A percentile compares a stretch with the other conserved stretches of the same genome.
Conservation (phyloP, 2,797 vertebrate species). For the Remorina albescens region DNA sequence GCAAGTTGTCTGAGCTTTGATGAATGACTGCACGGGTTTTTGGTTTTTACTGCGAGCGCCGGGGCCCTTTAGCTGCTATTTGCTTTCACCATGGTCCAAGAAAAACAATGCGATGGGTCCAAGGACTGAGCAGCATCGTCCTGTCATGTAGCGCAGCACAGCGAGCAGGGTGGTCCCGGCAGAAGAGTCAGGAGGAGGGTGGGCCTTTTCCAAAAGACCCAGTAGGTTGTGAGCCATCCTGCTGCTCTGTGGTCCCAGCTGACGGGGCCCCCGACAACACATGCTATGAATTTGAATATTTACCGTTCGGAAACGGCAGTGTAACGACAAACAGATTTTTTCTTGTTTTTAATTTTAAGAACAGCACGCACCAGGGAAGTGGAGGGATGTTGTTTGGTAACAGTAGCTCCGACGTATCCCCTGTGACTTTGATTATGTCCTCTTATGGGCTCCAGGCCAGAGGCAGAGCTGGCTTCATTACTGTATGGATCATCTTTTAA, state of each 20-base stretch:
- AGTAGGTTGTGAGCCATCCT: slow-evolving; percentile 55
- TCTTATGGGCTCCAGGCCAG: slow-evolving; percentile 78
- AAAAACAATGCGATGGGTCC: slow-evolving; percentile 95
- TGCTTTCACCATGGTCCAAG: slow-evolving; percentile 97
- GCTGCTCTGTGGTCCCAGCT: slow-evolving; percentile 66
- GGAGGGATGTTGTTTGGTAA: slow-evolving; percentile 48
- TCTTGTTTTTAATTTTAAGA: slow-evolving; percentile 31
- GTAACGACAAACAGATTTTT: slow-evolving; percentile 62
- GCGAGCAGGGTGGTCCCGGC: slow-evolving; percentile 93
- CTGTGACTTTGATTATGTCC: slow-evolving; percentile 80
- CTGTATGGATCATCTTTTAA: slow-evolving; percentile 89
- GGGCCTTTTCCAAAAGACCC: slow-evolving; percentile 67
- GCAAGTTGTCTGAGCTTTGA: slow-evolving; percentile 93
- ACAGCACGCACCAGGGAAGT: slow-evolving; percentile 12
- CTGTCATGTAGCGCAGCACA: slow-evolving; percentile 88
- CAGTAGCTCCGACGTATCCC: slow-evolving; percentile 59
- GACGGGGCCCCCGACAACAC: slow-evolving; percentile 52
- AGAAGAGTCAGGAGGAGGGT: slow-evolving; percentile 69
- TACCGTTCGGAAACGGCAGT: slow-evolving; percentile 33
- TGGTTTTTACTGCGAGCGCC: slow-evolving; percentile 92
- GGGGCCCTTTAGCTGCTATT: slow-evolving; percentile 95
- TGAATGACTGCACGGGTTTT: slow-evolving; percentile 94
- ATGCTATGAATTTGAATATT: slow-evolving; percentile 74
- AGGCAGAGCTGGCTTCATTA: slow-evolving; percentile 82
- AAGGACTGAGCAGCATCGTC: slow-evolving; percentile 89